These are phyloP conservation scores for Hemistola chrysoprasaria DNA, from an alignment of 2,888 invertebrate species.

Conservation along the genomic window DNA sequence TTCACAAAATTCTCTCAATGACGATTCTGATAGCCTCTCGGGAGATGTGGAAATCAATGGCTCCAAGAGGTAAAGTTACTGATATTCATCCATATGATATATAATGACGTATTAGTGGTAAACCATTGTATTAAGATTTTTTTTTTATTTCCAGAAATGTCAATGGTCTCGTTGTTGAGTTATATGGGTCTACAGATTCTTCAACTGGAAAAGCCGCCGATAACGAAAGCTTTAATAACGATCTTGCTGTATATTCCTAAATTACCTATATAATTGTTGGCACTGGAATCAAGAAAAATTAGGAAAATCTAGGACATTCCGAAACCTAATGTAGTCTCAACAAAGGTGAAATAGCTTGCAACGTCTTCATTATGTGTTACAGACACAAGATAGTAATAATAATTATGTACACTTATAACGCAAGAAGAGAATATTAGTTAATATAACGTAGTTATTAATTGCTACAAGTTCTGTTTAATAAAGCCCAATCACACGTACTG, in stretches of 20 bases:
- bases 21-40: conserved; percentile 74
- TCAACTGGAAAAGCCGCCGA: conserved; percentile 53
- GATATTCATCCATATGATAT: too few species aligned
- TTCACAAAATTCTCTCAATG: conserved; percentile 78
- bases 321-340: too few species aligned
- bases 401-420: too few species aligned
- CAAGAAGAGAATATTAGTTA: too few species aligned
- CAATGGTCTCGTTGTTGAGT: conserved; percentile 49
- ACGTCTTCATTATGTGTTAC: too few species aligned
- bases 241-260: conserved; percentile 49
- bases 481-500: too few species aligned
- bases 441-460: too few species aligned
- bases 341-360: too few species aligned
- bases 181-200: conserved; percentile 51
- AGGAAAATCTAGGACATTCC: neutral
- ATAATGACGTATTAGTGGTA: too few species aligned
- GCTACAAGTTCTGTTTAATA: too few species aligned
- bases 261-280: neutral
- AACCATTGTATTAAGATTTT: too few species aligned
- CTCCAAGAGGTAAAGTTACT: conserved; percentile 23
- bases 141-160: conserved; percentile 48
- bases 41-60: conserved; percentile 51
- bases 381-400: too few species aligned
- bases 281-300: neutral
- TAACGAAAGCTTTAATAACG: conserved; percentile 50